Percentiles rank a stretch among this genome's conserved stretches.
Evolutionary conservation across 2,888 invertebrate genomes (phyloP).

Genomic region (Folsomia manolachei): DNA sequence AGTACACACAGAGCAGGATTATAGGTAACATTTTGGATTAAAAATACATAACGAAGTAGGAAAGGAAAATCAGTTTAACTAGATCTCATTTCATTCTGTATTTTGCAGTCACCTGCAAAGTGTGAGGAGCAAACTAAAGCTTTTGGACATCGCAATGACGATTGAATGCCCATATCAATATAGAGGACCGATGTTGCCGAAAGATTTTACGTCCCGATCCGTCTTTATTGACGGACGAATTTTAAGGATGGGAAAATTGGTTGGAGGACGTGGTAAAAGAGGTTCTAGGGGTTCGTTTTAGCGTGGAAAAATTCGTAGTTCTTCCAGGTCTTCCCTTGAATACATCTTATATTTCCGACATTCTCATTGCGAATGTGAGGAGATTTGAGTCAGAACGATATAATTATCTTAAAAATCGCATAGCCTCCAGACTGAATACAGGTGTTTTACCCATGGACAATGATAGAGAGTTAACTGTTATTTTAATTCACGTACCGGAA

Average conservation of each 20-base stretch:
- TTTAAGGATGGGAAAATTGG: slow-evolving; percentile 57
- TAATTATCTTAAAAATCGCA: slow-evolving; percentile 26
- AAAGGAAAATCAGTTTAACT: neutral
- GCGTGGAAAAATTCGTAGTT: slow-evolving; percentile 58
- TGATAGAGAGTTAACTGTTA: slow-evolving; percentile 54
- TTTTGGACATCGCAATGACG: slow-evolving; percentile 65
- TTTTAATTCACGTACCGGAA: slow-evolving; percentile 66
- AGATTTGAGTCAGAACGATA: slow-evolving; percentile 44
- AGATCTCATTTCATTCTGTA: no score
- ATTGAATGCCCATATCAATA: slow-evolving; percentile 62
- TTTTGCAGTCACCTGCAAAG: slow-evolving; percentile 51
- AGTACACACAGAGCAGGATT: slow-evolving; percentile 56
- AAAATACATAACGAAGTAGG: neutral
- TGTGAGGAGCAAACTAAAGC: slow-evolving; percentile 59
- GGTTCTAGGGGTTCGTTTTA: slow-evolving; percentile 57
- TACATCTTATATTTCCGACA: slow-evolving; percentile 63
- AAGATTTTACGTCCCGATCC: slow-evolving; percentile 59
- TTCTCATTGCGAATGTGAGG: slow-evolving; percentile 60
- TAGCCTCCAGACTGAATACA: slow-evolving; percentile 23
- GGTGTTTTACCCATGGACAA: slow-evolving; percentile 9
- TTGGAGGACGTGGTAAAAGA: slow-evolving; percentile 56
- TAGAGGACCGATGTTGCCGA: slow-evolving; percentile 61
- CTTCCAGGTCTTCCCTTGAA: slow-evolving; percentile 61
- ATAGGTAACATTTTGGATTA: slow-evolving; percentile 19
- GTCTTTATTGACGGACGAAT: slow-evolving; percentile 60